Conservation (phyloP, 2,113 vertebrate species). For the Porphyrio hochstetteri region DNA sequence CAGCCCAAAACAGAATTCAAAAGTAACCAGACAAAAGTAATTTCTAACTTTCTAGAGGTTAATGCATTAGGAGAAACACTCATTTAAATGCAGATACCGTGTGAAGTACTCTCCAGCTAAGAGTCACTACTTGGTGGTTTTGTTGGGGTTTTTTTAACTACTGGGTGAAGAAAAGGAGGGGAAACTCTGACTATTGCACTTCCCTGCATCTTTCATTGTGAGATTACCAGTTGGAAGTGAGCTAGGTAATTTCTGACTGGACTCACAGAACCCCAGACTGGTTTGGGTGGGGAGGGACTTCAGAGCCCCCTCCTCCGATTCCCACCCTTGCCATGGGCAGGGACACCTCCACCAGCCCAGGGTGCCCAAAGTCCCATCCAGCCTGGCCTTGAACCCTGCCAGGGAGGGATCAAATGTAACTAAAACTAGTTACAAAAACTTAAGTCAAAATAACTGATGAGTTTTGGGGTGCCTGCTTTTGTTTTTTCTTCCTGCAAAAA, state of each 20-base stretch:
- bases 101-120: conserved; percentile 38
- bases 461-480: background rate
- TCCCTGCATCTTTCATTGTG: background rate
- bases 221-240: background rate
- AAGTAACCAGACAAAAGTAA: background rate
- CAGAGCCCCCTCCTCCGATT: too few species aligned
- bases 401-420: too few species aligned
- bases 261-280: background rate
- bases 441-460: background rate
- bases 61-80: background rate
- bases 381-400: too few species aligned
- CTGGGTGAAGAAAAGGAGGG: background rate
- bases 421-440: too few species aligned
- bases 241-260: background rate
- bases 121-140: background rate
- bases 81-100: background rate
- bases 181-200: background rate
- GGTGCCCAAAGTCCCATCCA: too few species aligned
- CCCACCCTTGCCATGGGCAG: too few species aligned
- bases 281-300: too few species aligned
- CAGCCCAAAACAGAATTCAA: conserved; percentile 31
- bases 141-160: conserved; percentile 21
- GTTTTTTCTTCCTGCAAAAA: background rate
- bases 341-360: too few species aligned
- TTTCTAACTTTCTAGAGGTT: conserved; percentile 5